These are phyloP conservation scores for Drosophila incognita DNA, from an alignment of 2,888 invertebrate genomes.

Conservation along the genomic window DNA sequence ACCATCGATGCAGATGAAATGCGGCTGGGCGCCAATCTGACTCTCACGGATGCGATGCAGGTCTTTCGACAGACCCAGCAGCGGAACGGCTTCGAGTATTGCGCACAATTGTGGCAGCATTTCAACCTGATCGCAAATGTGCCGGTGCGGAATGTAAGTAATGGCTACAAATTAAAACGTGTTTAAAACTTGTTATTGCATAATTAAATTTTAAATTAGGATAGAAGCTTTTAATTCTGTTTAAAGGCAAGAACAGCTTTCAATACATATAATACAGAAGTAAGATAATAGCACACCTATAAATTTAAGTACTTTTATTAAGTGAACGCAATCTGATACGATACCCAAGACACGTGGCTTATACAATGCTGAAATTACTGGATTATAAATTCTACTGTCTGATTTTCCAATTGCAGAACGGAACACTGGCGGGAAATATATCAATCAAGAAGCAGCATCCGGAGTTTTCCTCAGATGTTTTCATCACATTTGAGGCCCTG, in stretches of 20 bases:
- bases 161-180: slow-evolving; percentile 11
- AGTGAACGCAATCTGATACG: too few species aligned
- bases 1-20: slow-evolving; percentile 77
- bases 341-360: too few species aligned
- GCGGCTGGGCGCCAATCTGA: slow-evolving; percentile 84
- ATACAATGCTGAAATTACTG: too few species aligned
- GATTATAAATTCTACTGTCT: too few species aligned
- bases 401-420: too few species aligned
- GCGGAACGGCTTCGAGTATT: slow-evolving; percentile 86
- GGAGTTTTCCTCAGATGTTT: too few species aligned
- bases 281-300: neutral
- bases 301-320: too few species aligned
- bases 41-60: slow-evolving; percentile 86
- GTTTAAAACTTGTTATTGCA: slow-evolving; percentile 6
- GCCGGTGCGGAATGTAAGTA: slow-evolving; percentile 89
- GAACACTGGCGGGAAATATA: too few species aligned
- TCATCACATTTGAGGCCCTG: too few species aligned
- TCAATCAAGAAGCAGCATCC: too few species aligned
- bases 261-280: neutral
- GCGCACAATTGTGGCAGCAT: slow-evolving; percentile 86
- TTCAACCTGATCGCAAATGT: slow-evolving; percentile 89
- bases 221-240: neutral
- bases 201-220: neutral
- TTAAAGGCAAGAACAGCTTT: neutral
- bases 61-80: slow-evolving; percentile 80